A percentile compares a stretch with the other conserved stretches of the same genome.
Conservation (phyloP, 2,888 invertebrate species). For the Galeopsomyia nigrocyanea region DNA sequence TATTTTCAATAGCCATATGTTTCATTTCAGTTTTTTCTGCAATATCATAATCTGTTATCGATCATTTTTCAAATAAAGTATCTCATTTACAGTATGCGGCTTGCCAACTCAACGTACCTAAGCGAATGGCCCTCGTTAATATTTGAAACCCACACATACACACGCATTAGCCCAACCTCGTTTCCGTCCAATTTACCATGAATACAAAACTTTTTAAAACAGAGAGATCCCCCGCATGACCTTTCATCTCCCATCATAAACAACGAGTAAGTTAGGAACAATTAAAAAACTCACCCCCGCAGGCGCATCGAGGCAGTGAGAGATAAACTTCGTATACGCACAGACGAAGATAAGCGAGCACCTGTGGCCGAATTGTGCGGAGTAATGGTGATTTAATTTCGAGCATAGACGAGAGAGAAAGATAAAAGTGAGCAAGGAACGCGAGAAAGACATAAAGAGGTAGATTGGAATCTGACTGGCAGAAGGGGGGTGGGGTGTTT, state of each 20-base stretch:
- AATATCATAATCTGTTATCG: too few relatives aligned
- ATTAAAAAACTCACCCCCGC: conserved; percentile 29
- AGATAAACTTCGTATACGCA: not conserved
- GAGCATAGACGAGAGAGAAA: conserved; percentile 10
- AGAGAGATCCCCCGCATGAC: not conserved
- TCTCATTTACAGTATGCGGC: too few relatives aligned
- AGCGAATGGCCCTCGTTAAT: too few relatives aligned
- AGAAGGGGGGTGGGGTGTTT: conserved; percentile 12
- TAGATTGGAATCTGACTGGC: conserved; percentile 45
- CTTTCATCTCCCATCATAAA: conserved; percentile 17
- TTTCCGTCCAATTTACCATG: conserved; percentile 12
- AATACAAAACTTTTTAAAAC: not conserved
- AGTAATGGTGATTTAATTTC: conserved; percentile 48
- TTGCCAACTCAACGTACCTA: too few relatives aligned
- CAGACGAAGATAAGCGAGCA: conserved; percentile 5
- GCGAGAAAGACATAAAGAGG: conserved; percentile 41
- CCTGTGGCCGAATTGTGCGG: conserved; percentile 40
- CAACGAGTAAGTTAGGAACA: conserved; percentile 42
- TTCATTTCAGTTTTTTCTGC: too few relatives aligned
- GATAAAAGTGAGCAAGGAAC: conserved; percentile 17
- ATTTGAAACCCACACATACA: not conserved
- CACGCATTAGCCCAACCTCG: not conserved
- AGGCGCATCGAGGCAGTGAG: not conserved
- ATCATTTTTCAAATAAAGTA: too few relatives aligned
- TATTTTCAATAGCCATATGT: too few relatives aligned